phyloP scores from a whole-genome alignment of 2,888 invertebrate genomes.

The Cryptophagus acutangulus region DNA sequence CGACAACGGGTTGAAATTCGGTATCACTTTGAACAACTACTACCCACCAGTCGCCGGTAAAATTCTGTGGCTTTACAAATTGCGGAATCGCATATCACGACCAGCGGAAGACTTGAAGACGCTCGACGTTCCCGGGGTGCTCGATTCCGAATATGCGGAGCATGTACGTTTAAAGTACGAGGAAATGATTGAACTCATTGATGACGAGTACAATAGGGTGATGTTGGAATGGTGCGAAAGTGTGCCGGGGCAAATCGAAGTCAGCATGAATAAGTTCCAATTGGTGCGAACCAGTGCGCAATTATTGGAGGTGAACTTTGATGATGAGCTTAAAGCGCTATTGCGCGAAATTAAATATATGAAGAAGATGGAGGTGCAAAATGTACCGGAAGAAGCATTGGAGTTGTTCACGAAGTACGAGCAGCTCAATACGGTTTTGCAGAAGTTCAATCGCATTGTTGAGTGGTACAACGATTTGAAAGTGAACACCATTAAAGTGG shows the following conservation, averaged over 20 bases:
- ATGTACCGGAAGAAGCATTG: constrained; percentile 57
- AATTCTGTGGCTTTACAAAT: constrained; percentile 63
- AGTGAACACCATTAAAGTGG: constrained; percentile 67
- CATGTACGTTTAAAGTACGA: constrained; percentile 58
- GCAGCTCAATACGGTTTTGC: constrained; percentile 53
- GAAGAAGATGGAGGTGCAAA: constrained; percentile 53
- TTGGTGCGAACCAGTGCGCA: no score
- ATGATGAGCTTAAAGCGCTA: constrained; percentile 62
- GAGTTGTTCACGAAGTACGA: constrained; percentile 65
- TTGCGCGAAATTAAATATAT: constrained; percentile 76
- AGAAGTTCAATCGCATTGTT: constrained; percentile 54
- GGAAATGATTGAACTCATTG: constrained; percentile 63
- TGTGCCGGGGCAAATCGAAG: constrained; percentile 61
- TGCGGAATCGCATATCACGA: constrained; percentile 54
- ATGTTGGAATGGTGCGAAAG: constrained; percentile 65
- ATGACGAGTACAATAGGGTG: constrained; percentile 57
- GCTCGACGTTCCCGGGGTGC: constrained; percentile 63
- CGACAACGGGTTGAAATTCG: constrained; percentile 53
- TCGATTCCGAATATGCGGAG: constrained; percentile 54
- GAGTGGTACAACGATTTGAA: constrained; percentile 81
- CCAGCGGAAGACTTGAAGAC: constrained; percentile 59
- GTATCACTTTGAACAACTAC: constrained; percentile 58
- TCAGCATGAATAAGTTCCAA: constrained; percentile 58
- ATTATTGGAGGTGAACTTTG: constrained; percentile 61
- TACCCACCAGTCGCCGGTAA: constrained; percentile 74